Conservation (phyloP, 1,140 invertebrate species). For the Dendroctonus valens region DNA sequence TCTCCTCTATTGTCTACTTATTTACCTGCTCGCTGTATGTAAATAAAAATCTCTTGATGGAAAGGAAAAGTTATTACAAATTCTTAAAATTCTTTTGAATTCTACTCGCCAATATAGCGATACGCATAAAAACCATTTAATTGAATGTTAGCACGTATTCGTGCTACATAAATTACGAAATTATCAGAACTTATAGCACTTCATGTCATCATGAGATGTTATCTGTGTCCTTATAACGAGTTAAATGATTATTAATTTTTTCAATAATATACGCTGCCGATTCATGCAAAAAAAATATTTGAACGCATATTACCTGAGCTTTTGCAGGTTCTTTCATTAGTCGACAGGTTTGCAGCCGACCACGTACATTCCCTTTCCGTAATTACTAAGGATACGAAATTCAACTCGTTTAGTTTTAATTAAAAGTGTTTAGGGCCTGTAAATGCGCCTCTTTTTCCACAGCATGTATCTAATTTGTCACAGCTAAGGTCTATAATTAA, state of each 20-base stretch:
- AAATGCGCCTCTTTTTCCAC: no score
- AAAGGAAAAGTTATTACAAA: constrained; percentile 20
- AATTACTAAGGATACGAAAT: no score
- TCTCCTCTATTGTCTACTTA: no score
- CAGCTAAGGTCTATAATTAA: no score
- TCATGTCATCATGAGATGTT: constrained; percentile 24
- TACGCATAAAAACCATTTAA: constrained; percentile 25
- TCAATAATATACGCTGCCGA: constrained; percentile 5
- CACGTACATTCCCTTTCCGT: no score
- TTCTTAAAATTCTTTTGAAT: constrained; percentile 21
- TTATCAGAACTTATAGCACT: constrained; percentile 27
- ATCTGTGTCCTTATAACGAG: constrained; percentile 24
- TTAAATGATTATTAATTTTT: constrained; percentile 26
- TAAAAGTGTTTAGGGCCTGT: no score
- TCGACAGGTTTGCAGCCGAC: no score
- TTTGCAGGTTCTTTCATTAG: no score
- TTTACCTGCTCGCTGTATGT: background rate
- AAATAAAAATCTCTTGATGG: constrained; percentile 6
- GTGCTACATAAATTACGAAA: constrained; percentile 26
- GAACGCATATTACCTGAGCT: constrained; percentile 8
- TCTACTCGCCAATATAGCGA: constrained; percentile 3
- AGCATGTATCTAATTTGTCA: no score
- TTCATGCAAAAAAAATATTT: constrained; percentile 13
- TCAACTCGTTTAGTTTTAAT: no score
- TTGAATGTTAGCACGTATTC: constrained; percentile 25